Evolutionary conservation across 2,888 invertebrate genomes (phyloP).

Genomic region (Agrochola litura): DNA sequence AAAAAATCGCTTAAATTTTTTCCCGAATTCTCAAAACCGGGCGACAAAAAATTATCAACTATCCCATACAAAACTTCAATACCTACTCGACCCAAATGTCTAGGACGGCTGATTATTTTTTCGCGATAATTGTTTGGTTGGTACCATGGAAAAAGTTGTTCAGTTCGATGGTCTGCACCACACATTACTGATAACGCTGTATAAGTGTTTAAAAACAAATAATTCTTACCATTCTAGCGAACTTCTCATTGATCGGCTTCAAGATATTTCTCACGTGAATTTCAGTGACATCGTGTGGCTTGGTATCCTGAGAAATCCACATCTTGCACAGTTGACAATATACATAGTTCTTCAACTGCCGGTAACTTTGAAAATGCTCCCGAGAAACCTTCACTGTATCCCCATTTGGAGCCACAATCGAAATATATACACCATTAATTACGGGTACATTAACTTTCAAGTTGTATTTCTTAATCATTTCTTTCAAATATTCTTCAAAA

Average conservation of each 20-base stretch:
- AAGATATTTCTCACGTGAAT: conserved; percentile 23
- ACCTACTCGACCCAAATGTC: too few relatives aligned
- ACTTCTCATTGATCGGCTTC: conserved; percentile 18
- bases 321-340: conserved; percentile 40
- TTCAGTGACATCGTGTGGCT: conserved; percentile 10
- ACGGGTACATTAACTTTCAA: conserved; percentile 11
- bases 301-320: background rate
- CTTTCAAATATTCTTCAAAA: conserved; percentile 26
- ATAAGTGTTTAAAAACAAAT: background rate
- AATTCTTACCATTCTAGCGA: conserved; percentile 35
- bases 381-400: background rate
- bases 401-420: conserved; percentile 12
- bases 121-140: too few relatives aligned
- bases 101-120: too few relatives aligned
- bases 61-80: too few relatives aligned
- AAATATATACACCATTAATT: background rate
- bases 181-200: background rate
- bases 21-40: too few relatives aligned
- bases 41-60: too few relatives aligned
- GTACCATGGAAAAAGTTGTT: too few relatives aligned
- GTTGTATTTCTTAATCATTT: conserved; percentile 20
- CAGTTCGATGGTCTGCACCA: too few relatives aligned
- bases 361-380: conserved; percentile 38
- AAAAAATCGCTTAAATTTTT: background rate
- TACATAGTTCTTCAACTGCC: rapidly evolving